Conservation (phyloP, 2,797 vertebrate genomes). For the Sebastes miniatus region DNA sequence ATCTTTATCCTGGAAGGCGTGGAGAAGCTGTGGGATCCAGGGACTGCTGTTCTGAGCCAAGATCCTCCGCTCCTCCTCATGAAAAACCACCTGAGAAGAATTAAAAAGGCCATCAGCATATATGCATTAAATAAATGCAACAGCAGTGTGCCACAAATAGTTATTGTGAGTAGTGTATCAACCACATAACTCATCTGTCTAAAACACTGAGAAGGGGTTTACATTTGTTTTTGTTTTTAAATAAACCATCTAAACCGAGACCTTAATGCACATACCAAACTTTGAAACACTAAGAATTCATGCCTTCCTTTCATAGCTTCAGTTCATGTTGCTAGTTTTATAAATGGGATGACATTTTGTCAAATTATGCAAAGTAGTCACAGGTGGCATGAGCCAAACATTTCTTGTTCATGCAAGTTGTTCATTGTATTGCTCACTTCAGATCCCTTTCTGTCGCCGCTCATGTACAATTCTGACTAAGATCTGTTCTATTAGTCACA, state of each 20-base stretch:
- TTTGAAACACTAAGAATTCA: background rate
- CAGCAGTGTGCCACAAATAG: background rate
- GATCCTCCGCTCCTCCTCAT: conserved; percentile 91
- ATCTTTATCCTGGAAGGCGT: conserved; percentile 95
- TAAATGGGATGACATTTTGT: background rate
- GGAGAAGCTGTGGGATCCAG: conserved; percentile 93
- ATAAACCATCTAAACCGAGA: background rate
- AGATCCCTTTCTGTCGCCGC: conserved; percentile 22
- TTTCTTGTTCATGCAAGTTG: conserved; percentile 22
- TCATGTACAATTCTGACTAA: conserved; percentile 53
- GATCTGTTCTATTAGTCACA: conserved; percentile 58
- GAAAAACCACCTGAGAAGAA: conserved; percentile 86
- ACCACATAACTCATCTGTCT: background rate
- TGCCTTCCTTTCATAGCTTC: background rate
- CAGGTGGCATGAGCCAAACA: conserved; percentile 16
- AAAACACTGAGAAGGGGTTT: background rate
- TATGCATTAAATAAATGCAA: background rate
- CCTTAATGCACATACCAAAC: background rate
- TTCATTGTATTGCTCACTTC: conserved; percentile 27
- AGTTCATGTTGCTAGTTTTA: background rate
- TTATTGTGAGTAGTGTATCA: background rate
- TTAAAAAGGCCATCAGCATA: conserved; percentile 1
- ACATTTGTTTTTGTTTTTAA: background rate
- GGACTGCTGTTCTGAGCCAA: conserved; percentile 87
- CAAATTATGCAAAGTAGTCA: conserved; percentile 1